These are phyloP conservation scores for Ericerus pela DNA, from an alignment of 1,140 invertebrate species.

Conservation along the genomic window DNA sequence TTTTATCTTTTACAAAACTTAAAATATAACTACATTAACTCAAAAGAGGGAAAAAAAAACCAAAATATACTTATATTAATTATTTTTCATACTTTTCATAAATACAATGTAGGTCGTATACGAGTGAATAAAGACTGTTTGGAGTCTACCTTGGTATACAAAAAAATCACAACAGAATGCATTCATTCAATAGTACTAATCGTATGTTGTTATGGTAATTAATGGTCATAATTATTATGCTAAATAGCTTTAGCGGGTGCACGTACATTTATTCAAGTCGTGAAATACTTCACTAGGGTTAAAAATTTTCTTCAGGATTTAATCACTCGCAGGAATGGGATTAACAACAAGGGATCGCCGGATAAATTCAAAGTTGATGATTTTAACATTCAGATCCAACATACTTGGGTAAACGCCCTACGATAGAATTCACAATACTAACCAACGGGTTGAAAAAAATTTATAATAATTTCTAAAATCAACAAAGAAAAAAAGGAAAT, in stretches of 20 bases:
- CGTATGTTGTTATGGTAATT: background rate
- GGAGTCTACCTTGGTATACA: background rate
- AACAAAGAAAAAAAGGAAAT: conserved; percentile 3
- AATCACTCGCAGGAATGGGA: background rate
- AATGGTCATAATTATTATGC: background rate
- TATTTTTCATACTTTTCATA: conserved; percentile 7
- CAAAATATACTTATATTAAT: too few relatives aligned
- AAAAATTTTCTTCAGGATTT: background rate
- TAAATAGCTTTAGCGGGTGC: background rate
- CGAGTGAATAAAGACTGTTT: background rate
- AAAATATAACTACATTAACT: too few relatives aligned
- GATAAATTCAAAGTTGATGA: background rate
- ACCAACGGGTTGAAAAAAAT: background rate
- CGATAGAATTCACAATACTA: too few relatives aligned
- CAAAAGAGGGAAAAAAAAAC: too few relatives aligned
- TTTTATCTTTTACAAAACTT: conserved; percentile 3
- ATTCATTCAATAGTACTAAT: background rate
- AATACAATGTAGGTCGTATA: conserved; percentile 6
- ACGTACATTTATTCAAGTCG: background rate
- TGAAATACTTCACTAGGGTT: background rate
- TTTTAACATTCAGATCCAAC: background rate
- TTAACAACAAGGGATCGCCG: background rate
- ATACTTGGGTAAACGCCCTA: too few relatives aligned
- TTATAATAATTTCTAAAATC: background rate
- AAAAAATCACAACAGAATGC: conserved; percentile 8